Base-by-base conservation (phyloP, 1,140 invertebrate species). In the Brachionus koreanus region DNA sequence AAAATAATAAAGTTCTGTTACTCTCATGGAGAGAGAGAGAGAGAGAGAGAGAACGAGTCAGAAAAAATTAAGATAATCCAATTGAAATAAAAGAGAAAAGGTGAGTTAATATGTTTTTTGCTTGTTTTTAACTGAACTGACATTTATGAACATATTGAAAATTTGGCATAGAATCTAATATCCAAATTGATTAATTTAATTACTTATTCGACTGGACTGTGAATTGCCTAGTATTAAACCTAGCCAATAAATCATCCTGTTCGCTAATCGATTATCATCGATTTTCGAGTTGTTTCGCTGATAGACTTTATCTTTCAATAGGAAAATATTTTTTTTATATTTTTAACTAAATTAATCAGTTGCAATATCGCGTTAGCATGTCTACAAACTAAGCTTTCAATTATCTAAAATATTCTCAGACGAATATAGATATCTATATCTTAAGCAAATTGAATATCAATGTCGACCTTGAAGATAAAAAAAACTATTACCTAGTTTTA, bases 1-100 rank as follows among this genome's bases (percentile, higher is more conserved):
- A 74, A 74, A 74, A 74, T 74, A 46, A 74, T 74, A 74, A 74
- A 74, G 69, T 74, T 74, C 42, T 74, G 37, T 46, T 46, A 74
- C 42, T 74, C 42, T 35, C 19, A 25, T 46, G 33, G 19, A 23
- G 69, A 25, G 49, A 57, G 16, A 13, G 49, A 52, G 49, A 52
- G 49, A 52, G 19, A 52, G 5, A 49, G 12, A 57, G 39, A 42
- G 39, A 10, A 10, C 16, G 19, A 57, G 49, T 19, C 19, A 25
- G 16, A 57, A 10, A 33, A 9, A 72, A 42, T 2, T 10, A 37
- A 72, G 12, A 12, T 46, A 74, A 74, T 74, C 37, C 37, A 74
- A 46, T 46, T 74, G 23, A 43, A 46, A n/a, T 46, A 74, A 74
- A 43, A 74, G 42, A 13, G 25, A 74, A 49, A 74, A 74, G 42